Evolutionary conservation across 2,888 invertebrate species (phyloP).

Genomic region (Plebejus argus): DNA sequence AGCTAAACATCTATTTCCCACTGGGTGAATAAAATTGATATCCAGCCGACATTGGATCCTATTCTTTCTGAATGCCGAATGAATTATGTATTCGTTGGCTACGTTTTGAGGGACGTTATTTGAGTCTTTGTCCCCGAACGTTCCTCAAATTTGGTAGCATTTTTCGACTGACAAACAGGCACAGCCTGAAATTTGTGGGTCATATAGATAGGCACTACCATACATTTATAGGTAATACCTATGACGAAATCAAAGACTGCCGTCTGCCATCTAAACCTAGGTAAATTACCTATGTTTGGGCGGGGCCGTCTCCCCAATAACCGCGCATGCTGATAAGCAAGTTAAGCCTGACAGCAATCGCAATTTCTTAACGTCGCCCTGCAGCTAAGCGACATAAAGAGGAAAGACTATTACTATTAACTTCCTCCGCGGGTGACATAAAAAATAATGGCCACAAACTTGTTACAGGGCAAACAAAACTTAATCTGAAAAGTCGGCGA

Average conservation of each 20-base stretch:
- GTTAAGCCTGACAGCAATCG: no score
- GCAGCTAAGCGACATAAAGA: neutral
- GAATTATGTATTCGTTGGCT: constrained; percentile 14
- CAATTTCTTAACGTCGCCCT: neutral
- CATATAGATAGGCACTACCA: neutral
- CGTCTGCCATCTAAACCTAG: no score
- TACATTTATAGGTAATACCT: no score
- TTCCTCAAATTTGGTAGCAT: neutral
- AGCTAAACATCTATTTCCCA: constrained; percentile 54
- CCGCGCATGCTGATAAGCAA: no score
- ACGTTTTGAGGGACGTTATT: constrained; percentile 6
- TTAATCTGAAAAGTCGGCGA: neutral
- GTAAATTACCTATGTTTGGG: no score
- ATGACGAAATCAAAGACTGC: no score
- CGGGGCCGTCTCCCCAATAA: no score
- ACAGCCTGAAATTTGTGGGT: neutral
- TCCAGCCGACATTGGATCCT: neutral
- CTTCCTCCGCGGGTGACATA: neutral
- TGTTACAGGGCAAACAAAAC: constrained; percentile 6
- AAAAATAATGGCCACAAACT: neutral
- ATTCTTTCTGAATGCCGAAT: constrained; percentile 30
- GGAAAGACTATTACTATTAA: neutral
- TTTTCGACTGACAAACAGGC: neutral
- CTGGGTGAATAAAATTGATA: constrained; percentile 38
- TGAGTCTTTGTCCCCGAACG: neutral